phyloP scores from a whole-genome alignment of 1,140 invertebrate genomes.

The Lepidotrigona ventralis region DNA sequence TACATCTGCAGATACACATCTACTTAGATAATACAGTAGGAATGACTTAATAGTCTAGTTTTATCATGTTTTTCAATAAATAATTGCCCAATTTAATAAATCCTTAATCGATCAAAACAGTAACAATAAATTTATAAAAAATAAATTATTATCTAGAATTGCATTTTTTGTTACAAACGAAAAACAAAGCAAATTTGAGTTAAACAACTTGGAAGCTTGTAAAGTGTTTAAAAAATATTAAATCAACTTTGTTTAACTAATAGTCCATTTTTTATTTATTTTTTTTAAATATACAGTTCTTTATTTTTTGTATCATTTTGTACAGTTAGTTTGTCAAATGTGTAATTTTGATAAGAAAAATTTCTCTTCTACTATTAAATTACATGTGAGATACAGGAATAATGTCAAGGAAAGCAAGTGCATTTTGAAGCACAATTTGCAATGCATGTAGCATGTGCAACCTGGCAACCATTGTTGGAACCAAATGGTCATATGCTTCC shows the following conservation, averaged over 20 bases:
- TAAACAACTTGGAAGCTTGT: not conserved
- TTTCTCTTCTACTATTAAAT: conserved; percentile 30
- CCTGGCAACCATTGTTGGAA: conserved; percentile 83
- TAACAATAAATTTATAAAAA: not conserved
- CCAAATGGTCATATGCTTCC: conserved; percentile 83
- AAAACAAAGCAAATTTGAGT: not conserved
- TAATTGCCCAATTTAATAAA: not conserved
- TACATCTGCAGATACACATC: not conserved
- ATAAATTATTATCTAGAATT: not conserved
- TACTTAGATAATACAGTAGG: not conserved
- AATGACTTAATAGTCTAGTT: too few relatives aligned
- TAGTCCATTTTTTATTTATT: not conserved
- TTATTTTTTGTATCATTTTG: not conserved
- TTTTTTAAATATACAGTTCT: not conserved
- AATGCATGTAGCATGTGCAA: conserved; percentile 84
- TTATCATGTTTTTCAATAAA: not conserved
- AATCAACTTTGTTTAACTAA: not conserved
- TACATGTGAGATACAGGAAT: conserved; percentile 84
- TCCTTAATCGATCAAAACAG: not conserved
- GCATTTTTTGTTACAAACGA: not conserved
- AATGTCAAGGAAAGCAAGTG: conserved; percentile 83
- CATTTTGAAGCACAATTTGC: conserved; percentile 83
- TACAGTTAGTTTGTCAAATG: not conserved
- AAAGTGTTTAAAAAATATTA: too few relatives aligned
- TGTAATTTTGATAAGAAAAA: not conserved